These are phyloP conservation scores for Creontiades dilutus DNA, from an alignment of 2,888 invertebrate genomes.

Conservation along the genomic window DNA sequence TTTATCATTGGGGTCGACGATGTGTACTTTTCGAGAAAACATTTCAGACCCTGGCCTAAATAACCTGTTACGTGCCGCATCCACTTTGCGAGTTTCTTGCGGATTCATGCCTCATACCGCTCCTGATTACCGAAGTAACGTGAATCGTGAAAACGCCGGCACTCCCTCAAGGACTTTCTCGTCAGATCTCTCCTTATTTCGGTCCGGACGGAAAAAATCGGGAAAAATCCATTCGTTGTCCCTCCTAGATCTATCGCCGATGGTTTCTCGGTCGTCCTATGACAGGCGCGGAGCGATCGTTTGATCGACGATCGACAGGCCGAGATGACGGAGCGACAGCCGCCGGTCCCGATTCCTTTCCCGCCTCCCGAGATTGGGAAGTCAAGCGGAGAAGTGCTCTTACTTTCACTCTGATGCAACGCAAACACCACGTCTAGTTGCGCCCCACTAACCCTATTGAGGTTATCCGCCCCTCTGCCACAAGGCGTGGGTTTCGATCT, in stretches of 20 bases:
- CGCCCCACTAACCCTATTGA: constrained; percentile 65
- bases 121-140: constrained; percentile 11
- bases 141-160: background rate
- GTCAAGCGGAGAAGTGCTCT: constrained; percentile 67
- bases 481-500: background rate
- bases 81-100: too few relatives aligned
- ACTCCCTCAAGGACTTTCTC: constrained; percentile 18
- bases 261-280: background rate
- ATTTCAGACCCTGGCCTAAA: too few relatives aligned
- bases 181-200: background rate
- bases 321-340: background rate
- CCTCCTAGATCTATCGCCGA: background rate
- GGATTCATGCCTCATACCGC: too few relatives aligned
- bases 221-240: too few relatives aligned
- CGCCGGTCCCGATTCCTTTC: background rate
- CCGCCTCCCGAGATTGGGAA: constrained; percentile 40
- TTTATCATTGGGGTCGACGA: too few relatives aligned
- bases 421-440: constrained; percentile 49
- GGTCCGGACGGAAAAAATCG: background rate
- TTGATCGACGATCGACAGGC: constrained; percentile 21
- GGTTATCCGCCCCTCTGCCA: constrained; percentile 19
- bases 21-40: too few relatives aligned
- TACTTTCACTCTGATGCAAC: constrained; percentile 67
- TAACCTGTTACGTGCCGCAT: too few relatives aligned
- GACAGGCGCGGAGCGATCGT: constrained; percentile 15